Conservation (phyloP, 2,113 vertebrate genomes). For the Peromyscus maniculatus region DNA sequence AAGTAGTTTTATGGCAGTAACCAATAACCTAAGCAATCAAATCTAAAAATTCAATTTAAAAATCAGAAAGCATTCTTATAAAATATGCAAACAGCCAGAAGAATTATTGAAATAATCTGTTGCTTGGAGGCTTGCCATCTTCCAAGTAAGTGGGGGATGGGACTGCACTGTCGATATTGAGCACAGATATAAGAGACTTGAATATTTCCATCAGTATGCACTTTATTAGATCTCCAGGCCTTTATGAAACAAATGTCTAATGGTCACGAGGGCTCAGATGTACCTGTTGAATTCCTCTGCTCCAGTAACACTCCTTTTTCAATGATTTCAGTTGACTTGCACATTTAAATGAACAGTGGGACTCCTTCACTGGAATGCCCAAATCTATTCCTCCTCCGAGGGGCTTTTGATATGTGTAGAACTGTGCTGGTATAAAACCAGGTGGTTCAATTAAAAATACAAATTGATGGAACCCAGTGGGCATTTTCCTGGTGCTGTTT, state of each 20-base stretch:
- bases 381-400: background rate
- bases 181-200: background rate
- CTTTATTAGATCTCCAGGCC: background rate
- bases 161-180: background rate
- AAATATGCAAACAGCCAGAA: background rate
- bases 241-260: constrained; percentile 51
- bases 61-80: background rate
- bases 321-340: background rate
- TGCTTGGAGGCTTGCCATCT: constrained; percentile 22
- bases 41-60: constrained; percentile 60
- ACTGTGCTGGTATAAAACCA: constrained; percentile 54
- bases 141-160: background rate
- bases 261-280: background rate
- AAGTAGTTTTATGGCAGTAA: constrained; percentile 3
- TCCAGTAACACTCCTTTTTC: background rate
- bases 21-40: background rate
- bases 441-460: constrained; percentile 60
- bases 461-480: constrained; percentile 20
- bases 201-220: constrained; percentile 20
- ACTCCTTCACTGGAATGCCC: background rate
- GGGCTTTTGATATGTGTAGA: background rate
- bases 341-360: background rate
- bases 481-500: constrained; percentile 16
- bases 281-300: background rate
- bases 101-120: constrained; percentile 56